phyloP scores from a whole-genome alignment of 2,113 vertebrate species.

The Puntigrus tetrazona region DNA sequence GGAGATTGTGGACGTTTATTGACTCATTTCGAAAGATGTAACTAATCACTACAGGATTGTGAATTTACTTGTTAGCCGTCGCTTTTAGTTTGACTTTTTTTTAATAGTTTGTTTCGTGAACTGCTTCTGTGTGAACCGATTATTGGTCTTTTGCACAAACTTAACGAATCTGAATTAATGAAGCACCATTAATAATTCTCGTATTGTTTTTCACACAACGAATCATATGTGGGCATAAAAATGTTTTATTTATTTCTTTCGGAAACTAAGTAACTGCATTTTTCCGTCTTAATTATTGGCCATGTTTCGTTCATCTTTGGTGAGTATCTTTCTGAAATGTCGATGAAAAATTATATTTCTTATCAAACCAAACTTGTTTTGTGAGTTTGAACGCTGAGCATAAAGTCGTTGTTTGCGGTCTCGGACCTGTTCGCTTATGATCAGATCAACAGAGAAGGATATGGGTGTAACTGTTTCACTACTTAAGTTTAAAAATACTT shows the following conservation, averaged over 20 bases:
- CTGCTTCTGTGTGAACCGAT: slow-evolving; percentile 55
- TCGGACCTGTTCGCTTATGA: not conserved
- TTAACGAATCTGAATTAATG: slow-evolving; percentile 26
- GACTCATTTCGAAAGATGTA: slow-evolving; percentile 16
- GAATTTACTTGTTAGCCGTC: slow-evolving; percentile 5
- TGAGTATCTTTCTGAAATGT: slow-evolving; percentile 9
- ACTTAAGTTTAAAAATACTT: not conserved
- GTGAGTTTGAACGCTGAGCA: not conserved
- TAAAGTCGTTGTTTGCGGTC: not conserved
- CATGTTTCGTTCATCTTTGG: slow-evolving; percentile 7
- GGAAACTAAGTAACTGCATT: slow-evolving; percentile 6
- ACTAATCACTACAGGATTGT: slow-evolving; percentile 7
- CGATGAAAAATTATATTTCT: slow-evolving; percentile 5
- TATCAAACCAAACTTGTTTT: not conserved
- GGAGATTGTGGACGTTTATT: not conserved
- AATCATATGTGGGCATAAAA: not conserved
- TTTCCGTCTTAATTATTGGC: not conserved
- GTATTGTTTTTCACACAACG: not conserved
- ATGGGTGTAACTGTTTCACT: not conserved
- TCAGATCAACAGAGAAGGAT: not conserved
- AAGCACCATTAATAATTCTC: slow-evolving; percentile 31
- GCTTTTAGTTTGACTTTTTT: slow-evolving; percentile 33
- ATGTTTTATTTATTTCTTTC: not conserved
- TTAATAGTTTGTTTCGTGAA: slow-evolving; percentile 52
- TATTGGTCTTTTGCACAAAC: slow-evolving; percentile 58